These are phyloP conservation scores for Myiothlypis coronata DNA, from an alignment of 2,797 vertebrate genomes.

Conservation along the genomic window DNA sequence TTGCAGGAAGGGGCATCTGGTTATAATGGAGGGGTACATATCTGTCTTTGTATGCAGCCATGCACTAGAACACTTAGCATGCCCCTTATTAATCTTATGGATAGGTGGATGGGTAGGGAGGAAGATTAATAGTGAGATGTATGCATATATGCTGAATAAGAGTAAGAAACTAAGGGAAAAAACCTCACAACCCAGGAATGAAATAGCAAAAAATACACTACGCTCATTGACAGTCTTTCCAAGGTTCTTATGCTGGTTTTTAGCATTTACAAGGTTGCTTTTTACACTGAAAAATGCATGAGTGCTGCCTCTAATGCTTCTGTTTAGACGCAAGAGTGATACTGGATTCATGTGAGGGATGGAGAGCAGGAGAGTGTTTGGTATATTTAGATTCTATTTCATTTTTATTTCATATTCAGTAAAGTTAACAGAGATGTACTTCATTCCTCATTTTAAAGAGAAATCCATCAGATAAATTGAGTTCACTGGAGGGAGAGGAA, in stretches of 20 bases:
- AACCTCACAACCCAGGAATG: background rate
- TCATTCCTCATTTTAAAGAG: slow-evolving; percentile 41
- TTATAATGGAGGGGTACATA: background rate
- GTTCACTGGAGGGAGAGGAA: background rate
- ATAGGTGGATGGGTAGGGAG: background rate
- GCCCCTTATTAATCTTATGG: background rate
- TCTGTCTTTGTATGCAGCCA: background rate
- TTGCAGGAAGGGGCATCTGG: background rate
- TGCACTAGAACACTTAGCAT: background rate
- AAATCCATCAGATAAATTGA: background rate
- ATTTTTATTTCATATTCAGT: slow-evolving; percentile 34
- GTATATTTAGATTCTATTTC: background rate
- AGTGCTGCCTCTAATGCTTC: background rate
- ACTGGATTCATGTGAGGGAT: background rate
- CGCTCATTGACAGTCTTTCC: background rate
- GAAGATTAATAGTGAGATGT: background rate
- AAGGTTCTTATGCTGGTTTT: background rate
- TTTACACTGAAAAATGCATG: background rate
- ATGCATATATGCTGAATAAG: background rate
- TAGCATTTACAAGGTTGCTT: background rate
- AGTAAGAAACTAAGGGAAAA: background rate
- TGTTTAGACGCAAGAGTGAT: background rate
- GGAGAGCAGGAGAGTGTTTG: background rate
- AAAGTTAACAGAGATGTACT: background rate
- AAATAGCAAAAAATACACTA: background rate